phyloP scores from a whole-genome alignment of 1,140 invertebrate genomes.

The Cherax quadricarinatus region DNA sequence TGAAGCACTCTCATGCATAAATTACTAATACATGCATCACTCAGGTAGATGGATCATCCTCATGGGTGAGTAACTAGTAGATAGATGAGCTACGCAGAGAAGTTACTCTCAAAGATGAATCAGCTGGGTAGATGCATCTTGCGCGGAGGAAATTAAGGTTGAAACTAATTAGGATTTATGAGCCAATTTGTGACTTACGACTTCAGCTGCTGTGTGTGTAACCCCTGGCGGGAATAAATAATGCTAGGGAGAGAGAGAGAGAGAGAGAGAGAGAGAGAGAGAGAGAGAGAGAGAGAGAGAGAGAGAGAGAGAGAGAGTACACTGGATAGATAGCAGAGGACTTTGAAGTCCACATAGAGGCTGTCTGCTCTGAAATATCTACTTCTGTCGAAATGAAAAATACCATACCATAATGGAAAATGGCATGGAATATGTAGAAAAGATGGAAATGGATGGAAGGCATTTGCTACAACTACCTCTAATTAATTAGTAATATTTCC shows the following conservation, averaged over 20 bases:
- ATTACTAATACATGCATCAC: background rate
- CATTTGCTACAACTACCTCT: no score
- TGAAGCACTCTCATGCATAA: background rate
- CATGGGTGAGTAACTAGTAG: background rate
- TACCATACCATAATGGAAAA: no score
- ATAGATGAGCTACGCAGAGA: background rate
- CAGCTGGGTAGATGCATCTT: background rate
- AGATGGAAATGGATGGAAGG: no score
- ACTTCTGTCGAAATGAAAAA: no score
- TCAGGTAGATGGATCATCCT: no score
- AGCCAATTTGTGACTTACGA: slow-evolving; percentile 9
- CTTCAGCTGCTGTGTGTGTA: background rate
- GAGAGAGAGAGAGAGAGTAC: background rate
- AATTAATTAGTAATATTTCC: no score
- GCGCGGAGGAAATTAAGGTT: background rate
- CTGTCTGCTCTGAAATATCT: no score
- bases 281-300: slow-evolving; percentile 1
- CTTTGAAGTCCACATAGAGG: no score
- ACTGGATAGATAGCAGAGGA: background rate
- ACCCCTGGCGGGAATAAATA: background rate
- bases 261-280: background rate
- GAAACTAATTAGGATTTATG: background rate
- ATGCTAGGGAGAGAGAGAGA: background rate
- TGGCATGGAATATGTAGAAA: no score
- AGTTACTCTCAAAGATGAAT: background rate